Conservation (phyloP, 2,797 vertebrate species). For the Sylvia borin region DNA sequence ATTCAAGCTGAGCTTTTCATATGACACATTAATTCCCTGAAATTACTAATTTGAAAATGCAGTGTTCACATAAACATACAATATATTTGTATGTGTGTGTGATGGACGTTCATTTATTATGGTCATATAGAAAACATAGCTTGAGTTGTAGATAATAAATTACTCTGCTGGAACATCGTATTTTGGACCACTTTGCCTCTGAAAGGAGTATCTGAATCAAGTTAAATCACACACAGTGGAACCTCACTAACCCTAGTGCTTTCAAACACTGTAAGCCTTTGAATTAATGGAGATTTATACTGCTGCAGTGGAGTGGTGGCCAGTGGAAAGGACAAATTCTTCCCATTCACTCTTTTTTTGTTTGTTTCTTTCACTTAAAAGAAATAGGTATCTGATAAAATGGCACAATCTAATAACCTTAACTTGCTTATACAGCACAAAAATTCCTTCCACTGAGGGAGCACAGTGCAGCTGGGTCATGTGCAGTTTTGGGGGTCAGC, state of each 20-base stretch:
- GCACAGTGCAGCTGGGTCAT: not conserved
- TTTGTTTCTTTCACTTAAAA: not conserved
- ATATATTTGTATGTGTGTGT: not conserved
- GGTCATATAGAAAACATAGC: not conserved
- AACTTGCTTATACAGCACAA: not conserved
- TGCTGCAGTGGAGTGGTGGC: not conserved
- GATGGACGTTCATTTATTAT: not conserved
- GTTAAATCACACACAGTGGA: not conserved
- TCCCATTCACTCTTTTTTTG: not conserved
- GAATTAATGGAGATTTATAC: not conserved
- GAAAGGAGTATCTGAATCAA: not conserved
- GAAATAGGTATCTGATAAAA: not conserved
- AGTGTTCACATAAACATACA: not conserved
- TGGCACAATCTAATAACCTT: not conserved
- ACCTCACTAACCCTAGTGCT: not conserved
- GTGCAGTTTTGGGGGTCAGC: not conserved
- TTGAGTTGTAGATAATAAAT: slow-evolving; percentile 18
- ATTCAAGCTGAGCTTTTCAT: slow-evolving; percentile 15
- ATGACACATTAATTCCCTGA: not conserved
- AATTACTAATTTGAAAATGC: not conserved
- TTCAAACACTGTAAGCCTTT: not conserved
- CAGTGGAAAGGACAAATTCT: not conserved
- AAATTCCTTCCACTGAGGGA: not conserved
- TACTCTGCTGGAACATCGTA: not conserved
- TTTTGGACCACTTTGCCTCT: slow-evolving; percentile 2